Base-by-base conservation (phyloP, 2,113 vertebrate genomes). In the Lanius ludovicianus region DNA sequence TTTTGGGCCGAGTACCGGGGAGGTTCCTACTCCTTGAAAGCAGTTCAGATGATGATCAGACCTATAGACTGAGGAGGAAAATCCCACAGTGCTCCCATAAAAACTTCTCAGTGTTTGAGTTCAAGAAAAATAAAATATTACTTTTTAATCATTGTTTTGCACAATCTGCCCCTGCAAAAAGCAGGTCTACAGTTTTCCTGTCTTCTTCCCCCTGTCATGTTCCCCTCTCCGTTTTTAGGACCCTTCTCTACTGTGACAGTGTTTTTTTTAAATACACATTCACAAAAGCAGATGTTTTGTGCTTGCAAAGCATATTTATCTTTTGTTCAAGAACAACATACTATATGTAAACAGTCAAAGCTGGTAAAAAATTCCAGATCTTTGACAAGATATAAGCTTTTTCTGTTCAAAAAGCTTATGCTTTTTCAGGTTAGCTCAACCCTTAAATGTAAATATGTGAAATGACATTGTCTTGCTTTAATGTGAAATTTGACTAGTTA, bases 1-100 rank as follows among this genome's bases (percentile, higher is more conserved):
- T 99, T 99, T 89, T 99, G 99, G 99, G 99, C 99, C 3, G 99
- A 99, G 42, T 99, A 99, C 39, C 98, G 99, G 47, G 99, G 99
- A 47, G 99, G 99, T 4, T 99, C 99, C 88, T 99, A 99, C 94
- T 99, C 99, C 37, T 95, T 99, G 81, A 99, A 98, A 97, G 98
- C 99, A 20, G 98, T 98, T 62, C 99, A 98, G 70, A 99, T 99
- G 98, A 98, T 99, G 99, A 98, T 99, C 89, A 98, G 99, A 93
- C 99, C 99, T 13, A 99, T 99, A 68, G 99, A 99, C 96, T 99
- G 95, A 98, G 65, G 63, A 65, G 37, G 27, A 74, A 81, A 59
- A 92, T 4, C 49, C 41, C 83, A 68, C 71, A 19, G 47, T 2
- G 41, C 83, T 91, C 30, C 44, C 10, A 3, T 67, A 88, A 3